Percentiles rank a stretch among this genome's conserved stretches.
Conservation (phyloP, 2,797 vertebrate genomes). For the Phrynocephalus guinanensis region DNA sequence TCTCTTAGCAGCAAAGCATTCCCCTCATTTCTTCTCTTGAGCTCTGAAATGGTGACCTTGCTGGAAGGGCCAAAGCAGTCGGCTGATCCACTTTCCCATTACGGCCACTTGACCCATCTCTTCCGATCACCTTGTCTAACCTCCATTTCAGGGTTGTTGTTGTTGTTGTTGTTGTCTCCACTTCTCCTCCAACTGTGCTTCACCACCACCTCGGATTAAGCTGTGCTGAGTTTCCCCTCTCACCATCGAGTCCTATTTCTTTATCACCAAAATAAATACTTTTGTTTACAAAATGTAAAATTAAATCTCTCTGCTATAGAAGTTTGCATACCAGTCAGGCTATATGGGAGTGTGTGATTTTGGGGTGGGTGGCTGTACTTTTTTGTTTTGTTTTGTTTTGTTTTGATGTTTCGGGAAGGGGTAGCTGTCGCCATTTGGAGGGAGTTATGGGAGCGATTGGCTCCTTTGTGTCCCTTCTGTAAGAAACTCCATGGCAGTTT, state of each 20-base stretch:
- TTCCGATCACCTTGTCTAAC: constrained; percentile 3
- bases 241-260: constrained; percentile 40
- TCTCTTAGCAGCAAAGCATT: constrained; percentile 12
- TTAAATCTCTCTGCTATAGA: constrained; percentile 52
- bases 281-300: constrained; percentile 44
- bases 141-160: neutral
- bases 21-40: neutral
- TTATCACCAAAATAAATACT: constrained; percentile 60
- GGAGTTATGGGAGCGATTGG: neutral
- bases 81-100: neutral
- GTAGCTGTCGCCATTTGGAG: constrained; percentile 45
- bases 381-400: neutral
- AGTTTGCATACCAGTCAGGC: constrained; percentile 36
- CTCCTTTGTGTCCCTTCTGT: constrained; percentile 62
- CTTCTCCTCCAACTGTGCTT: neutral
- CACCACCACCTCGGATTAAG: rapidly evolving
- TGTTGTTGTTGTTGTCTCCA: neutral
- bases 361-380: constrained; percentile 35
- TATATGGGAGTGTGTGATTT: neutral
- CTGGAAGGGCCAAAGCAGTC: neutral
- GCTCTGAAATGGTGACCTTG: neutral
- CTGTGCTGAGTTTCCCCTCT: neutral
- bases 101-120: neutral
- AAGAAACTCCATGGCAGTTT: constrained; percentile 70
- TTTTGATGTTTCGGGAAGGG: constrained; percentile 5